A percentile compares a stretch with the other conserved stretches of the same genome.
These are phyloP conservation scores for Psophia crepitans DNA, from an alignment of 2,113 vertebrate species.

Conservation along the genomic window DNA sequence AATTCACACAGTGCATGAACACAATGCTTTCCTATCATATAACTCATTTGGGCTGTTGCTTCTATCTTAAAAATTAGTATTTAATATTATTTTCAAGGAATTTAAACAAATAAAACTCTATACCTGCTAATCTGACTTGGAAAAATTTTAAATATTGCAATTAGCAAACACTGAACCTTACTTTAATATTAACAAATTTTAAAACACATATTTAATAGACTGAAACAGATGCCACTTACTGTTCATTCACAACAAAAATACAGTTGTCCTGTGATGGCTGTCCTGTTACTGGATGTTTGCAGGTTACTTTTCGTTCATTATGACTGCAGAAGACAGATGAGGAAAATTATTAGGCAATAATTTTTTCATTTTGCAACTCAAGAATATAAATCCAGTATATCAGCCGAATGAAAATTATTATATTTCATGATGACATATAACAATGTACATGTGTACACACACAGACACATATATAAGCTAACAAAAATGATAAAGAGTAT, in stretches of 20 bases:
- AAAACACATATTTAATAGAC: not conserved
- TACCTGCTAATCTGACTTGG: not conserved
- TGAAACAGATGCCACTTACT: conserved; percentile 82
- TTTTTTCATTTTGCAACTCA: not conserved
- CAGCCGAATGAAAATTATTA: not conserved
- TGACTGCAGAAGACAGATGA: conserved; percentile 77
- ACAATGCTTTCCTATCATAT: accelerated
- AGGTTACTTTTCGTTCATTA: conserved; percentile 98
- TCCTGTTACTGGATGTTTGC: conserved; percentile 93
- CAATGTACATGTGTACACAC: not conserved
- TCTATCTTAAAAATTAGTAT: not conserved
- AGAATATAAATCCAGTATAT: not conserved
- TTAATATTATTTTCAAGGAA: not conserved
- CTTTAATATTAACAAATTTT: not conserved
- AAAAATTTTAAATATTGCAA: not conserved
- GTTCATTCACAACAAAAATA: conserved; percentile 97
- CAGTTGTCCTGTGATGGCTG: conserved; percentile 96
- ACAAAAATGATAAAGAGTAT: not conserved
- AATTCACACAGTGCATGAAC: not conserved
- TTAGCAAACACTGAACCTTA: not conserved
- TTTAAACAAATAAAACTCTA: not conserved
- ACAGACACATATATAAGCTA: not conserved
- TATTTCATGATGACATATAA: not conserved
- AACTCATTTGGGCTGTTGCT: not conserved
- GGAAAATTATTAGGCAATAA: not conserved